Evolutionary conservation across 2,888 invertebrate species (phyloP), one percentile per base, ranked within the genome.

Genomic region (Melanostoma mellinum): DNA sequence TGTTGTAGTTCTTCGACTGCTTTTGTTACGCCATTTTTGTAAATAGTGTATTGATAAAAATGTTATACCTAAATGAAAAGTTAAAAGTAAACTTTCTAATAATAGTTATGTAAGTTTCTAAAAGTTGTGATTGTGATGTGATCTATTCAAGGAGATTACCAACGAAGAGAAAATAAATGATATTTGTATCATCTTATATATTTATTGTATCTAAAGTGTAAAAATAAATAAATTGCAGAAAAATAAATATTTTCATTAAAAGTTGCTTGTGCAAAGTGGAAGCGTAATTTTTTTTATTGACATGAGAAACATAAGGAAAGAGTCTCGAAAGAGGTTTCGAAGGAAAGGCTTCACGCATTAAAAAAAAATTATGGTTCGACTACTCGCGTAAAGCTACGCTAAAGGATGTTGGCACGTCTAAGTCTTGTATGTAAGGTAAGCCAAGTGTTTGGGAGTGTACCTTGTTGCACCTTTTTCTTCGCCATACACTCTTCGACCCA

Each of bases 91-190:
- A 58, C 42, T 10, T 44, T 46, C 3, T 44, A 67, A 72, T 65
- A 50, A 65, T 73, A 77, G 73, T 53, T 10, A 46, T 55, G 53
- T 79, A 79, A 79, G 84, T 84, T 71, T 74, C 46, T 84, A 74
- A 84, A 84, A 74, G 78, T 84, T 84, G 84, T 84, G 84, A 84
- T 84, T 84, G 65, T 84, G 60, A 84, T 84, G 84, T 75, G 79
- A 84, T 84, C 74, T 79, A 9, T 42, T 67, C 69, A 50, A 74
- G 65, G 46, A 67, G 69, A 76, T 81, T 65, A 67, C 60, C 61
- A 63, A 79, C 84, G 69, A 60, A 60, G 48, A 56, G 69, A 67
- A 74, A 20, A 20, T 20, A 20, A 1, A 44, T 79, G 79, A 84
- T 84, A 79, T 84, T 84, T 84, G 69, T 74, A 65, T 69, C 40